Base-by-base conservation (phyloP, 2,797 vertebrate species). In the Lutjanus argentimaculatus region DNA sequence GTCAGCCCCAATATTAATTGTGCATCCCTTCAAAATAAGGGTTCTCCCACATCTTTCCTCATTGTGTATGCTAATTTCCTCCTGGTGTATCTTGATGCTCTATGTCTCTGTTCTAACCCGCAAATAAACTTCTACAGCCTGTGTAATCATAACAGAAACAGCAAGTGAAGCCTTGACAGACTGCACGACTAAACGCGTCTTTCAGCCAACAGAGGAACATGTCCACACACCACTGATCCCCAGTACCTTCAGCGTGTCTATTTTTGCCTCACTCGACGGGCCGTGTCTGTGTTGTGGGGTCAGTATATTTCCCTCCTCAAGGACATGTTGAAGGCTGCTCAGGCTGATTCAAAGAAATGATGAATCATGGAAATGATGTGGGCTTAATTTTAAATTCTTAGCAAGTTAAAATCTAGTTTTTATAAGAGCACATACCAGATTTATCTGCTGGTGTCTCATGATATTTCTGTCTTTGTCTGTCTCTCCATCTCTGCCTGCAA, bases 171-270 rank as follows among this genome's bases (percentile, higher is more conserved):
- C 30, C 14, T 8, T 62, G 21, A 67, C 40, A 68, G 52, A 64
- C 16, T 67, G 19, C 58, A 51, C 13, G 2, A 25, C 64, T 36
- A 45, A 67, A 58, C 0, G 16, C 36, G 52, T 55, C 21, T 68
- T 72, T 36, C 43, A 52, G 46, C 45, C 51, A 52, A 19, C 45
- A 77, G 51, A 69, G 75, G 25, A 57, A 56, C 75, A 48, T 45
- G 36, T 57, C 5, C 16, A 46, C 40, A 56, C 43, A 77, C 61
- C 17, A 7, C 16, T 72, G 72, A 58, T 75, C 19, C 25, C 9
- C 7, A 1, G 12, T 46, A 53, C 19, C 15, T 59, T 49, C 55
- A 25, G 45, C 5, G 14, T 51, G n/a, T 51, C n/a, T 40, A 19
- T 19, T 51, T 72, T 62, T 48, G 48, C 48, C 25, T 49, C 43